Evolutionary conservation across 2,888 invertebrate species (phyloP).

Genomic region (Chrysomela aeneicollis): DNA sequence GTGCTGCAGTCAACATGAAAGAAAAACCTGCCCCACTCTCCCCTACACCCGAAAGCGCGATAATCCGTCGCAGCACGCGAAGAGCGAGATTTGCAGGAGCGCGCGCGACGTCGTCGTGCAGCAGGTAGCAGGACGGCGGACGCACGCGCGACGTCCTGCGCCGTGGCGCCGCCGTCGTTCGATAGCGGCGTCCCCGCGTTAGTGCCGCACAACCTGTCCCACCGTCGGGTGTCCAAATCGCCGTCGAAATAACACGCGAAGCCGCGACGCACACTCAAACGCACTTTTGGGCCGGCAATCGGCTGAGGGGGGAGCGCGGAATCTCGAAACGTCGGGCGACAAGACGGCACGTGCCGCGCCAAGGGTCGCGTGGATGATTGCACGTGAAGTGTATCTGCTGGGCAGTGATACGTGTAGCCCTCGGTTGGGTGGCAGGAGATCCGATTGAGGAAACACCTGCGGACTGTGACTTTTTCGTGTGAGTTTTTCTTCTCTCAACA

Average conservation of each 20-base stretch:
- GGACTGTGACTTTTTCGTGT: no score
- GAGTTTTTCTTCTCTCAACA: no score
- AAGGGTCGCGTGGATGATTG: constrained; percentile 28
- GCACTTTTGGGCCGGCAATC: not conserved
- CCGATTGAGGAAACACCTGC: no score
- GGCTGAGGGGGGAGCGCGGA: not conserved
- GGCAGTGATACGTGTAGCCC: constrained; percentile 7
- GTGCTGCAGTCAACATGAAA: no score
- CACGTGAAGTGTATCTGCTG: not conserved
- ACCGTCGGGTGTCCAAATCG: constrained; percentile 58
- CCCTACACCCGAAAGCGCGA: constrained; percentile 50
- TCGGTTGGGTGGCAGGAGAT: no score
- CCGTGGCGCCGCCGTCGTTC: constrained; percentile 60
- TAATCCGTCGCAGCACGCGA: constrained; percentile 54
- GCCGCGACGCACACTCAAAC: constrained; percentile 17
- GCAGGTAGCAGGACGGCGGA: constrained; percentile 58
- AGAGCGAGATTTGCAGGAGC: constrained; percentile 49
- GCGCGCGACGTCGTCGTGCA: constrained; percentile 52
- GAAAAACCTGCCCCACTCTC: not conserved
- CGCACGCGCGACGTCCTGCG: constrained; percentile 59
- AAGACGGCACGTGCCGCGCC: constrained; percentile 22
- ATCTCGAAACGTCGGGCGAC: constrained; percentile 24
- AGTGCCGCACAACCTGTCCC: constrained; percentile 61
- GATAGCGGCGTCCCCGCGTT: constrained; percentile 58
- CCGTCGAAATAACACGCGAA: constrained; percentile 35